Conservation (phyloP, 53 echinoderm and acorn worm genomes). For the Henricia sp. region DNA sequence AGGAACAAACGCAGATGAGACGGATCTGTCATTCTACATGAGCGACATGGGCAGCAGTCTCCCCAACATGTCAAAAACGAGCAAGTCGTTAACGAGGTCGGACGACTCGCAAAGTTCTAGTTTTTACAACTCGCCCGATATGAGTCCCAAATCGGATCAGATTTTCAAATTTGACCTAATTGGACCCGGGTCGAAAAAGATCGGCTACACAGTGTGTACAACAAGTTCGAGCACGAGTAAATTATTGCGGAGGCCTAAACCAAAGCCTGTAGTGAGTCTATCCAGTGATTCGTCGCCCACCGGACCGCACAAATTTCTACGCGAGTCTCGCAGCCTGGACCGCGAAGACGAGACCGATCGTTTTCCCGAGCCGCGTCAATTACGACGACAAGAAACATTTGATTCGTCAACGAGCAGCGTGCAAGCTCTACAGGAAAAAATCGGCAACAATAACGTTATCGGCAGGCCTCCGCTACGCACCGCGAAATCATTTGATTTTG, state of each 20-base stretch:
- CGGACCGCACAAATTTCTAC: constrained; percentile 41
- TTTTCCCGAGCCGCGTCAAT: constrained; percentile 37
- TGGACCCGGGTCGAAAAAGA: constrained; percentile 23
- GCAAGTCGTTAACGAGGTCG: not conserved
- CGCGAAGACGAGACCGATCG: constrained; percentile 45
- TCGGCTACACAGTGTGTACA: constrained; percentile 39
- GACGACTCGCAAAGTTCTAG: constrained; percentile 44
- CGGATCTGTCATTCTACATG: constrained; percentile 19
- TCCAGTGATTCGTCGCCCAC: constrained; percentile 19
- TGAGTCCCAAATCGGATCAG: constrained; percentile 31
- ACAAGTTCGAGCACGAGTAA: constrained; percentile 48
- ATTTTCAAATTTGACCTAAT: constrained; percentile 50
- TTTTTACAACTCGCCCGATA: constrained; percentile 33
- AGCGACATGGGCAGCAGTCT: constrained; percentile 40
- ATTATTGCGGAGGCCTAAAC: constrained; percentile 33
- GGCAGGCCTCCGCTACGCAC: constrained; percentile 41
- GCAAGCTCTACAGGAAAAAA: constrained; percentile 48
- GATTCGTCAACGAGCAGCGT: constrained; percentile 52
- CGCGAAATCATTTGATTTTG: constrained; percentile 43
- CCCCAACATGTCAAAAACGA: constrained; percentile 40
- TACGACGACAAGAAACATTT: constrained; percentile 40
- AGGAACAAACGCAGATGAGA: not conserved
- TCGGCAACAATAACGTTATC: constrained; percentile 30
- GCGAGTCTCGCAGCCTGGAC: constrained; percentile 48
- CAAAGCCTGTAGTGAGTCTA: constrained; percentile 29